phyloP scores from a whole-genome alignment of 1,140 invertebrate genomes.

The Zaprionus ghesquierei region DNA sequence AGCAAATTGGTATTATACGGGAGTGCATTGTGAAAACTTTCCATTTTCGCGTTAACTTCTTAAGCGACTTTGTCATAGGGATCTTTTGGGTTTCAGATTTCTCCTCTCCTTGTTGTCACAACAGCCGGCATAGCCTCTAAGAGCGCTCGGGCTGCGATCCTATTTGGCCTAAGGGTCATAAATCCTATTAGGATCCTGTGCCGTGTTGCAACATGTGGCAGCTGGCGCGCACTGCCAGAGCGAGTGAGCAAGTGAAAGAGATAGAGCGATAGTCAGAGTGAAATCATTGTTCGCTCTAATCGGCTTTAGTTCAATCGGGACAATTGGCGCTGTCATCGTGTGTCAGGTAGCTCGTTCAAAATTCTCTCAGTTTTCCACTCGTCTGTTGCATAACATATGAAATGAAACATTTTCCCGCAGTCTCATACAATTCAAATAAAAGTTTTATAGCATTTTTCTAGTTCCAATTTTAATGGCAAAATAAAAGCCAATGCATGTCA shows the following conservation, averaged over 20 bases:
- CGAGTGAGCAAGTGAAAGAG: neutral
- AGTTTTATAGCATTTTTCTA: conserved; percentile 11
- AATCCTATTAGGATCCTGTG: conserved; percentile 66
- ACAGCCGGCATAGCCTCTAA: conserved; percentile 43
- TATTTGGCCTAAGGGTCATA: conserved; percentile 57
- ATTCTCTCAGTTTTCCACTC: neutral
- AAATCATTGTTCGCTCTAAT: conserved; percentile 31
- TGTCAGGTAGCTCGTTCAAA: neutral
- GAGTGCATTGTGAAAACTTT: conserved; percentile 6
- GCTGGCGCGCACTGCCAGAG: conserved; percentile 22
- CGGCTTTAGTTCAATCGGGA: conserved; percentile 59
- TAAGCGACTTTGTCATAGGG: conserved; percentile 34
- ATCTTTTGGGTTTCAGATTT: conserved; percentile 53
- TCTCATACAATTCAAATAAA: neutral
- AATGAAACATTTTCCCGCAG: neutral
- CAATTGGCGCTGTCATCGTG: conserved; percentile 57
- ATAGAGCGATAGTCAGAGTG: neutral
- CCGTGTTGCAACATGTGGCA: conserved; percentile 56
- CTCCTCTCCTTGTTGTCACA: conserved; percentile 65
- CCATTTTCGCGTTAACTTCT: conserved; percentile 46
- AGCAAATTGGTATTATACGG: conserved; percentile 17
- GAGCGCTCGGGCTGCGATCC: conserved; percentile 10
- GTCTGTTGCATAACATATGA: neutral
- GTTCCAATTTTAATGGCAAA: neutral
- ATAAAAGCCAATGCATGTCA: conserved; percentile 37